Conservation (phyloP, 2,797 vertebrate genomes). For the Gambelia wislizenii region DNA sequence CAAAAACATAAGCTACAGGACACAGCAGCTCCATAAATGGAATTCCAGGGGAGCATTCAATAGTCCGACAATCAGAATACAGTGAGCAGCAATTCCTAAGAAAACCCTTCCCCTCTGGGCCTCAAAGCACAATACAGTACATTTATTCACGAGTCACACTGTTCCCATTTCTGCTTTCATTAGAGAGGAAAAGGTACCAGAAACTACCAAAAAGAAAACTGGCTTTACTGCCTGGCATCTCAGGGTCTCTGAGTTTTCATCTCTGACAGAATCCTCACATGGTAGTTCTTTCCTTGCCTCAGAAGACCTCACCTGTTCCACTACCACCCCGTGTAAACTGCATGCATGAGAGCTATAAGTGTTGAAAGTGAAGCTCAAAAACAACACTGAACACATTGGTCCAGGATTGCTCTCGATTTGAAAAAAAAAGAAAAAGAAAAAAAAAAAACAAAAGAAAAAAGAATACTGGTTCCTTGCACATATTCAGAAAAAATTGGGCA, state of each 20-base stretch:
- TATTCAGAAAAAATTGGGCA: neutral
- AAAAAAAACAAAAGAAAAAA: rapidly evolving
- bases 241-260: neutral
- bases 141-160: neutral
- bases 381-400: neutral
- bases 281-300: neutral
- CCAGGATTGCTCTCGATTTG: neutral
- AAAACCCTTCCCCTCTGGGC: neutral
- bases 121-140: neutral
- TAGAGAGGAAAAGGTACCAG: neutral
- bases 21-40: neutral
- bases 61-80: neutral
- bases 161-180: neutral
- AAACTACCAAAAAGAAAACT: neutral
- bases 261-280: neutral
- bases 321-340: neutral
- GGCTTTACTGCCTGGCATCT: neutral
- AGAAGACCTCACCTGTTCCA: neutral
- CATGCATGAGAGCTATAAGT: neutral
- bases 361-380: neutral
- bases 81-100: neutral
- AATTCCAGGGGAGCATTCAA: neutral
- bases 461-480: neutral
- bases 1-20: neutral
- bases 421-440: rapidly evolving